Evolutionary conservation across 1,140 invertebrate species (phyloP), one percentile per base, ranked within the genome.

Genomic region (Zaprionus ghesquierei): DNA sequence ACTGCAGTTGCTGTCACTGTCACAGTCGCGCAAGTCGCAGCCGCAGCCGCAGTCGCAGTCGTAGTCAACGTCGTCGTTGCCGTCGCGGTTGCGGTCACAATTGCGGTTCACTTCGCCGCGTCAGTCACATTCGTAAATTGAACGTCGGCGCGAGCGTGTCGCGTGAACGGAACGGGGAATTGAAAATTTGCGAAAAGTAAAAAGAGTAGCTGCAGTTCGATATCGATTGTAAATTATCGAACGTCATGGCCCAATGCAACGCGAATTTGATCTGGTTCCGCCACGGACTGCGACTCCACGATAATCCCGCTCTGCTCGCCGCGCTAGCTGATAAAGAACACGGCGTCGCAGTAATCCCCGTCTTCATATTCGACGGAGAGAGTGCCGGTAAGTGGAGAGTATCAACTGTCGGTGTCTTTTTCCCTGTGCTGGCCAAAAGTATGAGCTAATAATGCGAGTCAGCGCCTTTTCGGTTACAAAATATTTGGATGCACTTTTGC

Each of bases 291-390:
- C 93, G 95, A 12, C 92, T 96, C 1, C 95, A 96, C 89, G 95
- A 96, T 90, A 96, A 96, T 91, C 95, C 95, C 1, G 94, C 95
- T 0, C 68, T 96, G n/a, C 75, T 94, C 12, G 92, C 93, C 23
- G 95, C 95, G 0, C 70, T 95, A 0, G 89, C 93, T 41, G 93
- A 94, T 54, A 85, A 79, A 60, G 79, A 90, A 31, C 92, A 79
- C 20, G 87, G 70, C n/a, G 58, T 79, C 20, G 78, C 93, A 0
- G 92, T 95, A 69, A 94, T 95, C 71, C 94, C 95, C 0, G 81
- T 96, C 2, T 96, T 95, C 78, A 95, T 96, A 58, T 96, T 96
- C 86, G 95, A 96, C 92, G 95, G 95, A 53, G 94, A 95, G 89
- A 95, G 94, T 69, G 95, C 95, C 86, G 94, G 94, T 95, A 87